Conservation (phyloP, 92 coral and sea anemone genomes). For the Blastomussa wellsi region DNA sequence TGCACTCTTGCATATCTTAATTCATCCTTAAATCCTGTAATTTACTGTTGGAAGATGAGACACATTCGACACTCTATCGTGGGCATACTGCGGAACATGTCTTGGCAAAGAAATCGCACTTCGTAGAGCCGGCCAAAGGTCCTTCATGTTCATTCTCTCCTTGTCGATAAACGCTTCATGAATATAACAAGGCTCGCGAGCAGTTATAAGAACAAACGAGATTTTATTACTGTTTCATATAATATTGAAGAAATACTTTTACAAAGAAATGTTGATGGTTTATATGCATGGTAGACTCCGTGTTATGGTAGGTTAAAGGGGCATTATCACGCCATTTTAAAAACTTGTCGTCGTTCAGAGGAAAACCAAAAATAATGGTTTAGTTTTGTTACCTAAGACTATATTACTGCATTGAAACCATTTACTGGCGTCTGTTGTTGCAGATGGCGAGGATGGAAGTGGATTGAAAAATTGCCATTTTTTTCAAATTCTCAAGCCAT, state of each 20-base stretch:
- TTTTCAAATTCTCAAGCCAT: no score
- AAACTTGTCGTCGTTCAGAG: no score
- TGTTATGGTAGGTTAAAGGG: no score
- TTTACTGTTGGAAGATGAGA: conserved; percentile 8
- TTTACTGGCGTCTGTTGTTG: no score
- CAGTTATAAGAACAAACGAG: neutral
- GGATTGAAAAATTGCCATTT: no score
- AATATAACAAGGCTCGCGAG: neutral
- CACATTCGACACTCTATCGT: conserved; percentile 10
- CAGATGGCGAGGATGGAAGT: no score
- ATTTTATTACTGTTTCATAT: neutral
- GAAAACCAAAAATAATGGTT: no score
- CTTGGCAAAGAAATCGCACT: neutral
- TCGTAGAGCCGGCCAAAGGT: neutral
- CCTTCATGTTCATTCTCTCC: neutral
- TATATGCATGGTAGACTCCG: no score
- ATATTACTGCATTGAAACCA: no score
- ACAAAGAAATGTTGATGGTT: neutral
- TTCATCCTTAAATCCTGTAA: conserved; percentile 9
- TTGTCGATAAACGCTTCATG: neutral
- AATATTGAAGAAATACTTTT: neutral
- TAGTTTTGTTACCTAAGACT: no score
- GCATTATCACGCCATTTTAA: no score
- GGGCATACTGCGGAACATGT: conserved; percentile 6
- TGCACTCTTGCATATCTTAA: neutral